Conservation (phyloP, 2,797 vertebrate genomes). For the Apodemus agrarius region DNA sequence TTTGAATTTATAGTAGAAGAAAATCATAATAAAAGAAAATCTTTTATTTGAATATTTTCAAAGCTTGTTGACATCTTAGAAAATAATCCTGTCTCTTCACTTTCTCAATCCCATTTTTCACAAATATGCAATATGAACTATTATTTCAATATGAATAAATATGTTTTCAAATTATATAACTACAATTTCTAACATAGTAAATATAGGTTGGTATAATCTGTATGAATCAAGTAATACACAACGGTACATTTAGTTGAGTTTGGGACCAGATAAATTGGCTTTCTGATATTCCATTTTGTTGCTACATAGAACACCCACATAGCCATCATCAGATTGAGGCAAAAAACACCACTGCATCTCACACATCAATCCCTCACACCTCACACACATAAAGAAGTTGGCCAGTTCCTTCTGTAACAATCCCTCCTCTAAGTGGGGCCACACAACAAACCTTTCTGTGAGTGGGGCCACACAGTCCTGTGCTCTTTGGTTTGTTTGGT, state of each 20-base stretch:
- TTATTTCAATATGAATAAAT: not conserved
- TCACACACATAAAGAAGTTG: not conserved
- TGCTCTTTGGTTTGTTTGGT: not conserved
- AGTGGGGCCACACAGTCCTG: too few species aligned
- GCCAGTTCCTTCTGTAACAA: not conserved
- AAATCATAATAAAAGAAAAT: not conserved
- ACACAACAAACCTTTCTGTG: too few species aligned
- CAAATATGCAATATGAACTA: not conserved
- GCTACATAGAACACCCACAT: not conserved
- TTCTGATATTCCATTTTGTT: not conserved
- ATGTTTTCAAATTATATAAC: too few species aligned
- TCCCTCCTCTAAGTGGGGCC: not conserved
- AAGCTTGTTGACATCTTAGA: not conserved
- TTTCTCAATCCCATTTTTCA: not conserved
- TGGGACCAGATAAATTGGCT: not conserved
- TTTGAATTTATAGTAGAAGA: not conserved
- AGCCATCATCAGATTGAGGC: not conserved
- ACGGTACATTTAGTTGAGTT: not conserved
- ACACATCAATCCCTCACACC: not conserved
- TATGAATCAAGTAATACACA: too few species aligned
- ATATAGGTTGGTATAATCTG: not conserved
- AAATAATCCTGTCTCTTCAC: not conserved
- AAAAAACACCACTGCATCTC: not conserved
- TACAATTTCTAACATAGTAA: not conserved
- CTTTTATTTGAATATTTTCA: not conserved